phyloP scores from a whole-genome alignment of 2,888 invertebrate genomes.

The Hofmannophila pseudospretella region DNA sequence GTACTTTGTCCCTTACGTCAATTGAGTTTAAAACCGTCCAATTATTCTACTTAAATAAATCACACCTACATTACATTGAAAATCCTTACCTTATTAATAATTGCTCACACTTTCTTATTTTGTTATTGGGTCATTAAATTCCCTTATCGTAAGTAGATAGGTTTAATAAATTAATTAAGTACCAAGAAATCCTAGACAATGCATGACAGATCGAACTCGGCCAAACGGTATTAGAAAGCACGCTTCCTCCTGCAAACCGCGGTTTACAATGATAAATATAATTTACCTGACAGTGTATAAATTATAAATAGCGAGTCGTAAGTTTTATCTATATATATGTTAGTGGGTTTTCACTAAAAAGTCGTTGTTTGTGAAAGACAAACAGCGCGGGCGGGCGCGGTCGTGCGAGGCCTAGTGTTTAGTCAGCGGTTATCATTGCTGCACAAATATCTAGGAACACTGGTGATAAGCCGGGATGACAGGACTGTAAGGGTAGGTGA shows the following conservation, averaged over 20 bases:
- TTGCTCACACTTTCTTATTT: no score
- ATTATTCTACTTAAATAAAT: no score
- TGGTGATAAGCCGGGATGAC: conserved; percentile 27
- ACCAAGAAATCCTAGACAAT: no score
- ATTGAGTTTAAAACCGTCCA: no score
- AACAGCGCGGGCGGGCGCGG: conserved; percentile 64
- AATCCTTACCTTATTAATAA: no score
- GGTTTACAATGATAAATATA: not conserved
- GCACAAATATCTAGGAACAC: conserved; percentile 47
- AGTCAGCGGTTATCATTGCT: conserved; percentile 52
- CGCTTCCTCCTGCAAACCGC: not conserved
- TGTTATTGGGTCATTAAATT: no score
- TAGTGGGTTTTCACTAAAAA: conserved; percentile 28
- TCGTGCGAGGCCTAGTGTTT: conserved; percentile 47
- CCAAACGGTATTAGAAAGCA: no score
- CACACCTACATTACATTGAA: no score
- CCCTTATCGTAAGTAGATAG: no score
- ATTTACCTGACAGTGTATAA: not conserved
- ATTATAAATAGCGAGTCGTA: conserved; percentile 3
- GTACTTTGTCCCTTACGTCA: no score
- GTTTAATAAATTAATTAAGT: no score
- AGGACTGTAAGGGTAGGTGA: not conserved
- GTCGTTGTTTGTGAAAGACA: conserved; percentile 46
- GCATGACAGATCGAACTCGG: no score
- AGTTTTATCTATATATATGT: conserved; percentile 6